Percentiles rank a stretch among this genome's conserved stretches.
phyloP scores from a whole-genome alignment of 2,888 invertebrate species.

The Napeogenes inachia region DNA sequence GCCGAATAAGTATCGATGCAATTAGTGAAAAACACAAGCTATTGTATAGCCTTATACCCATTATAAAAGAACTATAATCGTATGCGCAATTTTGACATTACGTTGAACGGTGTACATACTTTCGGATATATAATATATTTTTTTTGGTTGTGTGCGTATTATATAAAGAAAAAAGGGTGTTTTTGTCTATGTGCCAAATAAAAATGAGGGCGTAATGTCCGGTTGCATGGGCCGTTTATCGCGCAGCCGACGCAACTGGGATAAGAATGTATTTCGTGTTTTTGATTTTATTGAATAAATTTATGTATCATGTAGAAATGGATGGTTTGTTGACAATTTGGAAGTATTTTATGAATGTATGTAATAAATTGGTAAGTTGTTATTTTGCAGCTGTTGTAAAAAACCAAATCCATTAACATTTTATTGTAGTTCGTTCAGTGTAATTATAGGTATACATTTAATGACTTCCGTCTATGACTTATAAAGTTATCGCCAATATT shows the following conservation, averaged over 20 bases:
- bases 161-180: constrained; percentile 69
- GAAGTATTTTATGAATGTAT: background rate
- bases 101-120: constrained; percentile 31
- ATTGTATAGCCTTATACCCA: constrained; percentile 29
- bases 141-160: constrained; percentile 50
- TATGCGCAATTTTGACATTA: constrained; percentile 35
- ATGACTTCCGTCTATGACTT: constrained; percentile 18
- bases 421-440: background rate
- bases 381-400: constrained; percentile 18
- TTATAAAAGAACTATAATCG: constrained; percentile 35
- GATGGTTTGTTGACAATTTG: background rate
- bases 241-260: constrained; percentile 38
- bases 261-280: constrained; percentile 37
- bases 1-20: constrained; percentile 32
- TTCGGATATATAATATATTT: constrained; percentile 38
- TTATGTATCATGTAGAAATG: background rate
- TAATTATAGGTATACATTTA: constrained; percentile 1
- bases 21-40: constrained; percentile 35
- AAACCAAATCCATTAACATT: constrained; percentile 16
- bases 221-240: constrained; percentile 68
- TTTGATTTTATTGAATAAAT: constrained; percentile 30
- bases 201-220: constrained; percentile 77
- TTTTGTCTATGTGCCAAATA: constrained; percentile 77
- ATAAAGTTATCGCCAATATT: background rate
- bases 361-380: background rate